These are phyloP conservation scores for Kryphioiulus occultus DNA, from an alignment of 2,888 invertebrate species.

Conservation along the genomic window DNA sequence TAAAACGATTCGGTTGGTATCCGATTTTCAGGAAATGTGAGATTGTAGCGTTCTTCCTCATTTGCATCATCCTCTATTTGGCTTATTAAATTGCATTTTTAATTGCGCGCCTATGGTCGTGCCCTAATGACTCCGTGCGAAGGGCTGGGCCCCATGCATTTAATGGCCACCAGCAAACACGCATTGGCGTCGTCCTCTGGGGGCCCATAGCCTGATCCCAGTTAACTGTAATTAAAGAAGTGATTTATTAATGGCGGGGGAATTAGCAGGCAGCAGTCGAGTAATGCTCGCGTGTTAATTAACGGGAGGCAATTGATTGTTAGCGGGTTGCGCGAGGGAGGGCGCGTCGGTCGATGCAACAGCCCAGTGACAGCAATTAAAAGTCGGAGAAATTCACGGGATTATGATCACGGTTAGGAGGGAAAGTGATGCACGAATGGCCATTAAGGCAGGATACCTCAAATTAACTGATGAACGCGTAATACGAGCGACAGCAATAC, in stretches of 20 bases:
- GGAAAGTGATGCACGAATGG: background rate
- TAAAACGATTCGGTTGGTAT: no score
- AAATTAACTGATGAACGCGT: background rate
- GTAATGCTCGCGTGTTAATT: constrained; percentile 49
- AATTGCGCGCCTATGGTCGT: background rate
- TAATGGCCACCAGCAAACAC: background rate
- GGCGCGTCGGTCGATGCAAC: background rate
- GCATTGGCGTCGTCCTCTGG: background rate
- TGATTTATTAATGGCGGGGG: constrained; percentile 49
- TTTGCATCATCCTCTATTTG: background rate
- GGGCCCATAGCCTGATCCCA: constrained; percentile 44
- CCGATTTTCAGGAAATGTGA: background rate
- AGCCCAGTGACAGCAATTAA: background rate
- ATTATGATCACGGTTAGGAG: background rate
- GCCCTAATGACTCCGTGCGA: background rate
- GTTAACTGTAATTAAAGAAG: constrained; percentile 50
- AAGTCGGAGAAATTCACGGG: background rate
- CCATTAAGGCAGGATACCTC: background rate
- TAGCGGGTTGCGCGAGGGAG: constrained; percentile 32
- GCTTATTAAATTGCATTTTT: constrained; percentile 17
- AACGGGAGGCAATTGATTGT: constrained; percentile 48
- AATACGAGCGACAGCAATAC: no score
- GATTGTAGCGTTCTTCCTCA: background rate
- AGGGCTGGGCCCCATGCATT: background rate
- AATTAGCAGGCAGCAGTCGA: constrained; percentile 47